Evolutionary conservation across 2,113 vertebrate genomes (phyloP), one percentile per base, ranked within the genome.

Genomic region (Mesoclemmys tuberculata): DNA sequence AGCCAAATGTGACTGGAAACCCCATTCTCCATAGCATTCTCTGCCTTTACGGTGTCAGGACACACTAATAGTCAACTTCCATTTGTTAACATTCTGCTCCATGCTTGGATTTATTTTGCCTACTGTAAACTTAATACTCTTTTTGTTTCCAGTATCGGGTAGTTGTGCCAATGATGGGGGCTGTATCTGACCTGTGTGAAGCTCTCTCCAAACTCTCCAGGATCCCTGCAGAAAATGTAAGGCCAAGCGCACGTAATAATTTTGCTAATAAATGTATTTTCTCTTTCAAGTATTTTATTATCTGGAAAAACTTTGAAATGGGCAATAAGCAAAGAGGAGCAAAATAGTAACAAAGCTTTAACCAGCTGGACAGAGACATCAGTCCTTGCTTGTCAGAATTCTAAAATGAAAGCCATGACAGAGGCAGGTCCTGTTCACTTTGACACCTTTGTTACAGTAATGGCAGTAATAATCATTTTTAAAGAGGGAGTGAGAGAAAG

Each of bases 101-200:
- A 85, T 58, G 10, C 6, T 1, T 49, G 21, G 16, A 4, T 94
- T 93, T 91, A 8, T 91, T 88, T 95, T 92, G 29, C 54, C 49
- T 88, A 22, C 2, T 71, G 14, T 95, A 84, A 95, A 8, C 31
- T 7, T 80, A 38, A 84, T 16, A 1, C 90, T 95, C 2, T 95
- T 90, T 88, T 94, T 96, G 94, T 91, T 93, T 96, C 87, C 95
- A 99, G 99, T 99, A 98, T 96, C 98, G 99, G 24, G 98, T 99
- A 81, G 98, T 99, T 88, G 99, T 99, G 94, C 99, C 99, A 1
- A 98, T 99, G 98, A 98, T 99, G 98, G 99, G 99, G 19, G 96
- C 98, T 29, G 98, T 99, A 96, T 98, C 98, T 3, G 99, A 99
- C 96, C 97, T 99, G 84, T 99, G 99, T 89, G 99, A 98, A 92